Base-by-base conservation (phyloP, 2,797 vertebrate genomes). In the Argya squamiceps region DNA sequence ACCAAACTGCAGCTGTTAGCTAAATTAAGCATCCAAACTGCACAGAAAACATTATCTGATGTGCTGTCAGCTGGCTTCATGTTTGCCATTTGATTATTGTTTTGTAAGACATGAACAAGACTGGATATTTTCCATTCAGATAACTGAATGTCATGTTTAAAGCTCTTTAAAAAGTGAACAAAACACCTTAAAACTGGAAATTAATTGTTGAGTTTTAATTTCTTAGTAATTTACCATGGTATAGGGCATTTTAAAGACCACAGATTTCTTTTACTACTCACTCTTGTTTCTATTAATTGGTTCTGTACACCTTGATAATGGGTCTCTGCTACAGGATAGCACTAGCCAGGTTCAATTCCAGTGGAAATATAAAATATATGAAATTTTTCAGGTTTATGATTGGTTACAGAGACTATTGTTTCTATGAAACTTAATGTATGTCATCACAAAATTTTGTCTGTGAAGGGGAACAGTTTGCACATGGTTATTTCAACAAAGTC, bases 21-120 rank as follows among this genome's bases (percentile, higher is more conserved):
- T 69, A 96, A 91, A 93, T 85, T 76, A 94, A 85, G 58, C 84
- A 85, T 52, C 37, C 50, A 75, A 62, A 71, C 64, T 55, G 53
- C 68, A 56, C 41, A 77, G 84, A 34, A 91, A 92, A 93, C 36
- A 30, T 82, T 84, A 92, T 70, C 59, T 91, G 77, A 93, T 71
- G 41, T 68, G 53, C 64, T 87, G 52, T 77, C 12, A 3, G 56
- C 58, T 75, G 62, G 49, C 65, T 91, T 89, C 71, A 70, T 10
- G 39, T 91, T 92, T 93, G 81, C 46, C 80, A 84, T 70, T 49
- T 70, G 53, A 95, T 60, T 34, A 50, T 13, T 91, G 39, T 70
- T 84, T 80, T 58, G 59, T 83, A 67, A 93, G 75, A 89, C 78
- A 62, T 12, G 41, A 82, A 73, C 41, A 73, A 81, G 39, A n/a